Evolutionary conservation across 2,797 vertebrate genomes (phyloP).

Genomic region (Halcyon smyrnensis): DNA sequence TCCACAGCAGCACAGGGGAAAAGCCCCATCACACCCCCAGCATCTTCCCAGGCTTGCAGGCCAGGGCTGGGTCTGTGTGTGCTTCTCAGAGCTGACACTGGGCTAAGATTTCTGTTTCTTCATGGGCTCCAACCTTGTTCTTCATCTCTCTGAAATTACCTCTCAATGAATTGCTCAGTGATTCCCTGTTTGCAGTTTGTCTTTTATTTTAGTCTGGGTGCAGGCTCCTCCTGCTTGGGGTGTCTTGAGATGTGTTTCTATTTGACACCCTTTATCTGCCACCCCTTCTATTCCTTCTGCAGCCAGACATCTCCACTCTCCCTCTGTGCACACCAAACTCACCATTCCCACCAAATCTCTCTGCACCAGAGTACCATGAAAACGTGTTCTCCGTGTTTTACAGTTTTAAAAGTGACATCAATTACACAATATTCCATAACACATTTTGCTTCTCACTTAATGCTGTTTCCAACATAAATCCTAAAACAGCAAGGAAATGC

Average conservation of each 20-base stretch:
- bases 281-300: not conserved
- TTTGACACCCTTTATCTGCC: not conserved
- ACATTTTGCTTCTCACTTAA: not conserved
- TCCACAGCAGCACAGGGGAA: not conserved
- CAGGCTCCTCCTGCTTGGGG: not conserved
- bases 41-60: not conserved
- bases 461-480: not conserved
- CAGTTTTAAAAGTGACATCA: not conserved
- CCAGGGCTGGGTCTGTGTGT: not conserved
- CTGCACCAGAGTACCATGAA: not conserved
- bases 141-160: not conserved
- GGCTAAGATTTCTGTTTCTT: not conserved
- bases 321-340: not conserved
- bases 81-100: not conserved
- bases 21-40: not conserved
- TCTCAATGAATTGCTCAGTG: not conserved
- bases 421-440: not conserved
- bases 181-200: not conserved
- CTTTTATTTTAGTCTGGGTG: not conserved
- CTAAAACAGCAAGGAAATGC: not conserved
- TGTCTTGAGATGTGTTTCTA: not conserved
- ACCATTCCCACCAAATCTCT: not conserved
- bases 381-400: fast-evolving
- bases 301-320: not conserved
- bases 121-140: not conserved